Evolutionary conservation across 2,888 invertebrate genomes (phyloP), one percentile per base, ranked within the genome.

Genomic region (Volucella bombylans): DNA sequence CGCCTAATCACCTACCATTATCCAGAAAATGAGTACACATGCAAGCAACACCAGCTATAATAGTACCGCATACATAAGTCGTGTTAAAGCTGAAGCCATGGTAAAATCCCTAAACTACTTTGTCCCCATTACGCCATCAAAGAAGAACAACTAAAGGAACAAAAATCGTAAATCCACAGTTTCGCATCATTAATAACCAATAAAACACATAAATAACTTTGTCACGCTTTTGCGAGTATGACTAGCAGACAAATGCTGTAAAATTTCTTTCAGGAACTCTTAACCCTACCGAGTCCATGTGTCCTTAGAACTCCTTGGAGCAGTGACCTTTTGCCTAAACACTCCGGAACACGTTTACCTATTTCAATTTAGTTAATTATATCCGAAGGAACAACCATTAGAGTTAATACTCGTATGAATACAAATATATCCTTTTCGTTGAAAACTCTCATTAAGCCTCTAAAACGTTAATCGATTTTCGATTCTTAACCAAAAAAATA

Each of bases 1-100:
- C 49, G 14, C 57, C n/a, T 68, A 82, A 82, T 82, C 50, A 78
- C 73, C 67, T 47, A 38, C n/a, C 72, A 82, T 78, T 78, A 73
- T 39, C 55, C 52, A 54, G 31, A 57, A 47, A 61, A 65, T 62
- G 31, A 6, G 31, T 18, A 57, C 18, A 31, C 69, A 62, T 69
- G 64, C 64, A 49, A 73, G n/a, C 47, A n/a, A 23, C 12, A 49
- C 41, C 4, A 49, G n/a, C 49, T 14, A n/a, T n/a, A n/a, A n/a
- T n/a, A 41, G 14, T 71, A 72, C 59, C 54, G 31, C 31, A 31
- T 31, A 59, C 65, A 72, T 52, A 41, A 31, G 54, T 14, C 52
- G 52, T 43, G 43, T 45, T 65, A 6, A 31, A 6, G 31, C 6
- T 31, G 31, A 31, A 31, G 4, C 6, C 31, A 64, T 64, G 43